A percentile compares a stretch with the other conserved stretches of the same genome.
Evolutionary conservation across 2,797 vertebrate genomes (phyloP).

Genomic region (Leuciscus waleckii): DNA sequence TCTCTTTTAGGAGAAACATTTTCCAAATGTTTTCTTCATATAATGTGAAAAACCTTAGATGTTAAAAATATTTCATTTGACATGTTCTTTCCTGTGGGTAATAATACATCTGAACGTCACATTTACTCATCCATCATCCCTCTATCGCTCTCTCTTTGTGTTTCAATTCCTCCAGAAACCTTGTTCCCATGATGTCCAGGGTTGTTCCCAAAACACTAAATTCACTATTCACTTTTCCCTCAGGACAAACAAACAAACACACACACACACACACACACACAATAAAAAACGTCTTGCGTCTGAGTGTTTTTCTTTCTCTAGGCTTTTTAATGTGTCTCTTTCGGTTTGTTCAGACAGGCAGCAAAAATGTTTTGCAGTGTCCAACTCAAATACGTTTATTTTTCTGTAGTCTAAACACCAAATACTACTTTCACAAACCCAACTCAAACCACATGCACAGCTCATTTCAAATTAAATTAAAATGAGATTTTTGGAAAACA

Average conservation of each 20-base stretch:
- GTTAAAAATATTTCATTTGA: neutral
- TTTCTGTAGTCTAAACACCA: neutral
- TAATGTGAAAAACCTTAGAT: neutral
- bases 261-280: constrained; percentile 16
- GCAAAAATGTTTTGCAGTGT: neutral
- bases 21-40: neutral
- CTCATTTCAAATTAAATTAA: neutral
- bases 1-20: neutral
- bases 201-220: constrained; percentile 39
- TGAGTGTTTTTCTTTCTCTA: constrained; percentile 18
- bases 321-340: constrained; percentile 18
- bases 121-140: neutral
- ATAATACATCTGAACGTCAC: neutral
- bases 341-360: neutral
- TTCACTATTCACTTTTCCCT: constrained; percentile 42
- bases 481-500: neutral
- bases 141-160: neutral
- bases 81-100: neutral
- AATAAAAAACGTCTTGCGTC: neutral
- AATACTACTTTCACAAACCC: neutral
- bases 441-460: neutral
- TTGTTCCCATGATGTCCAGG: constrained; percentile 22
- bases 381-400: neutral
- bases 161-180: constrained; percentile 9
- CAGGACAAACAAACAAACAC: constrained; percentile 33